Base-by-base conservation (phyloP, 2,113 vertebrate species). In the Erpornis zantholeuca region DNA sequence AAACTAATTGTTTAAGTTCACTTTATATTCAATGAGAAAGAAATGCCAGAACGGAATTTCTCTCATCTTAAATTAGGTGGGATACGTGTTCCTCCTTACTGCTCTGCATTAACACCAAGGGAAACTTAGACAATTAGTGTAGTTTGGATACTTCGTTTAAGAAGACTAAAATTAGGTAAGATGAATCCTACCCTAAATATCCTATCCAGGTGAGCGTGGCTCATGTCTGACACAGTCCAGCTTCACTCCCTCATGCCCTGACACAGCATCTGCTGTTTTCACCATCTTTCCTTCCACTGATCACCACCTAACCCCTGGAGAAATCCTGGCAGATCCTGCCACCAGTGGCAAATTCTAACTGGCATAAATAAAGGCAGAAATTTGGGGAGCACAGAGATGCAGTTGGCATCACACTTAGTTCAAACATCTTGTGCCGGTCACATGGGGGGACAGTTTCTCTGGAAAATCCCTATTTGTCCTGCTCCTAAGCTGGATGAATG, bases 1-100 rank as follows among this genome's bases (percentile, higher is more conserved):
- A 94, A 90, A 53, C 60, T 81, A 92, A 92, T 81, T 93, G 82
- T 83, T 95, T 78, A 86, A 90, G 12, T 90, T 95, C 59, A 52
- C 27, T 78, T 81, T n/a, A 44, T 25, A 70, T 40, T 81, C 86
- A 86, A 27, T 4, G 52, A 92, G 76, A 86, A 82, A 76, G 50
- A 61, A 92, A 70, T 92, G 86, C 71, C 86, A 93, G 54, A 86
- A 93, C 25, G 56, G 68, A 90, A 88, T 88, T 93, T 86, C 80
- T 86, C 95, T 91, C 91, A 38, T 92, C 66, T 54, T 70, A 54
- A 90, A 86, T 94, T 81, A 90, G 54, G 82, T 65, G 50, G 27
- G 42, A 90, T 83, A 66, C 0, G 0, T 52, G 63, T 45, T 75
- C 44, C 70, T 86, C 73, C 40, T 71, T 47, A 50, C 49, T 3